Evolutionary conservation across 2,797 vertebrate species (phyloP), one percentile per base, ranked within the genome.

Genomic region (Leptodactylus fallax): DNA sequence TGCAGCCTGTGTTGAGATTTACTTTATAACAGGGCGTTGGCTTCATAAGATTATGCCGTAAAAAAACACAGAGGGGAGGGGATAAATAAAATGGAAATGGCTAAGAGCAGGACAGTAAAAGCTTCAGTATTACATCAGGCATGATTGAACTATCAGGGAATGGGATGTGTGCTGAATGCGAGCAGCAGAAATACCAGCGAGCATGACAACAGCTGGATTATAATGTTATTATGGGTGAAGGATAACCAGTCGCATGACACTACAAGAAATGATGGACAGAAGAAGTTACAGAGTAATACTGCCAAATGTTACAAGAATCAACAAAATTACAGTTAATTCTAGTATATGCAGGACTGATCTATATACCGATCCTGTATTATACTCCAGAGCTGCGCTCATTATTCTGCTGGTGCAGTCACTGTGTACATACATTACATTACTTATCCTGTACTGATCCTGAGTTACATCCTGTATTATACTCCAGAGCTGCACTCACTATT

Each of bases 21-120:
- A 84, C 82, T 84, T 76, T 84, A 84, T 74, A 47, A 16, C 82
- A 84, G 82, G 82, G 82, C 82, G 82, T 84, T 84, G 82, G 82
- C 69, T 76, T 84, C 53, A 84, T 84, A 61, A 47, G 82, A 84
- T 84, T 74, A 84, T 58, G 67, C 81, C 36, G 55, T 72, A 36
- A 36, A 58, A n/a, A 72, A 83, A 45, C 81, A 72, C 53, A 16
- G 67, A 58, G 53, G 71, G 83, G 71, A 60, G 83, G 83, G 82
- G 67, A 58, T 47, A 23, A 49, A 84, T 84, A 84, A 76, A 85
- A 85, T 63, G 45, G 23, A 84, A 84, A 71, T 47, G 69, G 69
- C 82, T 60, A 60, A 84, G 69, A 84, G 82, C 55, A 47, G 82
- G 27, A 72, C 58, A 63, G 79, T 81, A 81, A 81, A 65, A 81